phyloP scores from a whole-genome alignment of 2,888 invertebrate genomes.

The Rhogogaster chlorosoma region DNA sequence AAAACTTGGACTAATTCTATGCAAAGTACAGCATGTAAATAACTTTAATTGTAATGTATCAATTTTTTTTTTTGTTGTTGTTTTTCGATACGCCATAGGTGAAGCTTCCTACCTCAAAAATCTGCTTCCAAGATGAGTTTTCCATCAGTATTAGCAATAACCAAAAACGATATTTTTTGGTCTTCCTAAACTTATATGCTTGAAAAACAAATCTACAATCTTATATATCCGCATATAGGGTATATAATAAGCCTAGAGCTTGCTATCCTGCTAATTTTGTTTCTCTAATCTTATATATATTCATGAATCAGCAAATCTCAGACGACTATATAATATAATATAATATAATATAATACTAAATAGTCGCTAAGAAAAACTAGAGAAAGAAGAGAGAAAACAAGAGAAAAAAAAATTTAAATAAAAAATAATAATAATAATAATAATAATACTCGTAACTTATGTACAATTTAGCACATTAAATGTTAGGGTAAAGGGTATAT shows the following conservation, averaged over 20 bases:
- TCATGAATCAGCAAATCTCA: neutral
- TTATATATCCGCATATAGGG: neutral
- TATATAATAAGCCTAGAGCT: neutral
- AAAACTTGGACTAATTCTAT: constrained; percentile 94
- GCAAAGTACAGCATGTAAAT: constrained; percentile 77
- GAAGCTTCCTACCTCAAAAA: neutral
- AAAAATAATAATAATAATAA: neutral
- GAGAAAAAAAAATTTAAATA: neutral
- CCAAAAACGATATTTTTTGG: neutral
- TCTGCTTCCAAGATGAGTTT: constrained; percentile 26
- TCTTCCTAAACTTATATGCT: neutral
- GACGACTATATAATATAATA: too few species aligned
- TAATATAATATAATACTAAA: neutral
- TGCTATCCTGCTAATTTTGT: neutral
- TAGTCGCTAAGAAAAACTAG: neutral
- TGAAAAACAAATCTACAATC: constrained; percentile 23
- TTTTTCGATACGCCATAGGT: neutral
- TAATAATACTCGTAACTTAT: constrained; percentile 30
- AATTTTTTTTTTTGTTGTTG: constrained; percentile 28
- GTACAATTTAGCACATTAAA: constrained; percentile 50
- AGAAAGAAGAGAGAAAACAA: neutral
- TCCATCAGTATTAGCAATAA: constrained; percentile 12
- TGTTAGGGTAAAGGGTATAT: neutral
- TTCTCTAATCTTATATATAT: constrained; percentile 5
- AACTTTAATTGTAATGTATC: constrained; percentile 26